Evolutionary conservation across 2,113 vertebrate genomes (phyloP), one percentile per base, ranked within the genome.

Genomic region (Periophthalmodon schlosseri): DNA sequence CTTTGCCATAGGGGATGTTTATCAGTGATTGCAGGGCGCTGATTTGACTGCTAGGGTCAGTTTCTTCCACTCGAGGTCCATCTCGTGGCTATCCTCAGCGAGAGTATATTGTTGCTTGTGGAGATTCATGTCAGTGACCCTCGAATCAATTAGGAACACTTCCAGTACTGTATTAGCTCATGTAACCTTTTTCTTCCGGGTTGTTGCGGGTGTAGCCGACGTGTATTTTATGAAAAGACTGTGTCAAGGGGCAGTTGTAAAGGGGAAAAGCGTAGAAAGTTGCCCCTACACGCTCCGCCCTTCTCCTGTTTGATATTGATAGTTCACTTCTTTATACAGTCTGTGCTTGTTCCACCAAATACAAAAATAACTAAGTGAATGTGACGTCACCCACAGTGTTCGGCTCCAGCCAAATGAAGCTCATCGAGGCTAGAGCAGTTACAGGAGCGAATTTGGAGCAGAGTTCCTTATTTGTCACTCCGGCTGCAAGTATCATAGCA

Each of bases 241-340:
- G 74, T 73, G 65, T 68, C 78, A 84, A 81, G 67, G 69, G 85
- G 33, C 57, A 24, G 14, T 24, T 71, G 71, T 69, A 54, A 76
- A 69, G 67, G 58, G 58, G 69, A 49, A 39, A 78, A 81, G 75
- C 72, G 73, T 86, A 74, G 79, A 76, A 78, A 92, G 65, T 91
- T 88, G 88, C 79, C 15, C 7, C 28, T 34, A 1, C 24, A 63
- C 28, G 9, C 5, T 34, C 28, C 16, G 18, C 13, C 23, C 57
- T 60, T 23, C 57, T 24, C 57, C 23, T 23, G 13, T 23, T 60
- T 28, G 23, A 60, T 24, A 28, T 56, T 56, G 52, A 11, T 20
- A 52, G 16, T 52, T n/a, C n/a, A n/a, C n/a, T n/a, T n/a, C n/a
- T n/a, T n/a, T n/a, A n/a, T n/a, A n/a, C n/a, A n/a, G n/a, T n/a